Percentiles rank a stretch among this genome's conserved stretches.
phyloP scores from a whole-genome alignment of 2,797 vertebrate species.

The Anabacerthia variegaticeps region DNA sequence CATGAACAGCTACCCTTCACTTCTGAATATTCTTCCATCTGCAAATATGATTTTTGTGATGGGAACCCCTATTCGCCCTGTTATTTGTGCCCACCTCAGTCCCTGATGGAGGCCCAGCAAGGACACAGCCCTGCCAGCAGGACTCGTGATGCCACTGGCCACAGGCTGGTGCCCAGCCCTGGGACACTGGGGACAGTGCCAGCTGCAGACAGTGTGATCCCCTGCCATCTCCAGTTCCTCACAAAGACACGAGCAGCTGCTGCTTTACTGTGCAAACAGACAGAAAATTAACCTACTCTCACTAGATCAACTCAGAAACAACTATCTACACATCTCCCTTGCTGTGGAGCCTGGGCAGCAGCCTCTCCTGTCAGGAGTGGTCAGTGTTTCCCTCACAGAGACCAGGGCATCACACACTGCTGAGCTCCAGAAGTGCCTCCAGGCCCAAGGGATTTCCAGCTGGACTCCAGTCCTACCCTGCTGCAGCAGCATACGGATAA shows the following conservation, averaged over 20 bases:
- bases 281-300: background rate
- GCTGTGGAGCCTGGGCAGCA: no score
- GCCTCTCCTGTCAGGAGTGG: background rate
- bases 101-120: background rate
- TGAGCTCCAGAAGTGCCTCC: background rate
- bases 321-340: rapidly evolving
- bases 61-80: background rate
- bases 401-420: rapidly evolving
- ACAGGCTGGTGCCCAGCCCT: background rate
- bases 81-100: background rate
- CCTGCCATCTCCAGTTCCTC: background rate
- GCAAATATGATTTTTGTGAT: rapidly evolving
- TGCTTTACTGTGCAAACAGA: no score
- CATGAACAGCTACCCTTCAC: rapidly evolving
- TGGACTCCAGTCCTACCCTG: background rate
- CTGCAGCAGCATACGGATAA: background rate
- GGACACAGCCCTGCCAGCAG: background rate
- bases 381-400: background rate
- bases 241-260: background rate
- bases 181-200: background rate
- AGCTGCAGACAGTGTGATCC: rapidly evolving
- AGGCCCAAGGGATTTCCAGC: background rate
- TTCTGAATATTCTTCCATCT: background rate
- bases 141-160: rapidly evolving
- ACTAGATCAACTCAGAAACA: background rate